Percentiles rank a stretch among this genome's conserved stretches.
Evolutionary conservation across 2,797 vertebrate species (phyloP).

Genomic region (Spondyliosoma cantharus): DNA sequence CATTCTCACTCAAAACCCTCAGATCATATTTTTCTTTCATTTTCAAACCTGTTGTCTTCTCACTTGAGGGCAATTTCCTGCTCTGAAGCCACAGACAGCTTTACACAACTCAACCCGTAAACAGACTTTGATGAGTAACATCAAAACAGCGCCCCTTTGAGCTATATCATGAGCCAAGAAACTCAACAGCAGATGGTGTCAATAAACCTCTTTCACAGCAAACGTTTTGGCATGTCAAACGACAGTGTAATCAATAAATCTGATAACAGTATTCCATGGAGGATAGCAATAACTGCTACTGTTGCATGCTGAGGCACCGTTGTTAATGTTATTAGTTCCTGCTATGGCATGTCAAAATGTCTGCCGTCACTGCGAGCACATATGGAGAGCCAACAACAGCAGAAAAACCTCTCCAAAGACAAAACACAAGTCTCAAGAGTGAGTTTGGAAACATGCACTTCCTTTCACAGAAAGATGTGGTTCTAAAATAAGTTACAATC

Average conservation of each 20-base stretch:
- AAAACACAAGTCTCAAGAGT: not conserved
- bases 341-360: not conserved
- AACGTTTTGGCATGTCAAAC: not conserved
- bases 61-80: no score
- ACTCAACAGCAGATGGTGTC: not conserved
- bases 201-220: not conserved
- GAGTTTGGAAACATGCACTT: not conserved
- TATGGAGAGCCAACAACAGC: not conserved
- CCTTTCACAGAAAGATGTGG: not conserved
- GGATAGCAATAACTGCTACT: not conserved
- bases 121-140: not conserved
- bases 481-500: not conserved
- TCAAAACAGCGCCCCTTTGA: no score
- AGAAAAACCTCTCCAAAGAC: not conserved
- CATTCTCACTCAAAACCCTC: no score
- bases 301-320: not conserved
- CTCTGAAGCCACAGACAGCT: no score
- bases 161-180: not conserved
- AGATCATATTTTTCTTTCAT: no score
- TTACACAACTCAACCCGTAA: not conserved
- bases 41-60: no score
- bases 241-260: not conserved
- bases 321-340: not conserved
- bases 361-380: rapidly evolving
- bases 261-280: not conserved